These are phyloP conservation scores for Sycophila texana DNA, from an alignment of 2,888 invertebrate genomes.

Conservation along the genomic window DNA sequence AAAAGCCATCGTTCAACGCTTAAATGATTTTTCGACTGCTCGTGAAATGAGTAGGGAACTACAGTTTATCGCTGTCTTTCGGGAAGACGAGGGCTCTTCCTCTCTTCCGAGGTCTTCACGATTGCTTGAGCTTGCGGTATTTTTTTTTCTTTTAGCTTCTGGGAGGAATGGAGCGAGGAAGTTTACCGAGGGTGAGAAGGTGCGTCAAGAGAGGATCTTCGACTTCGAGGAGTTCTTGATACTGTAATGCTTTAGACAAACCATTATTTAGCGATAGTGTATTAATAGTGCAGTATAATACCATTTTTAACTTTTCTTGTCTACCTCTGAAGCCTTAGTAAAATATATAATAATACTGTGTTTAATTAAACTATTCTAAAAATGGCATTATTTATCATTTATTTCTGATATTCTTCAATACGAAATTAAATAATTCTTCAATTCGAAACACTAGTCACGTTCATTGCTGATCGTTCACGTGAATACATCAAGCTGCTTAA, in stretches of 20 bases:
- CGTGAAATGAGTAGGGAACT: slow-evolving; percentile 33
- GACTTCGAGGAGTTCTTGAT: not conserved
- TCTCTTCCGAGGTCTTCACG: slow-evolving; percentile 25
- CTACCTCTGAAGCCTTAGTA: no score
- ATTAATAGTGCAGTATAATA: no score
- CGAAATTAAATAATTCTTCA: no score
- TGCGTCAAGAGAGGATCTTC: not conserved
- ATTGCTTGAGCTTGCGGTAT: slow-evolving; percentile 47
- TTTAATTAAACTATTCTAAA: no score
- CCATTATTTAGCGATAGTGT: not conserved
- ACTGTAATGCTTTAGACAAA: slow-evolving; percentile 24
- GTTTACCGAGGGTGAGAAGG: slow-evolving; percentile 3
- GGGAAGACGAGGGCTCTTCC: not conserved
- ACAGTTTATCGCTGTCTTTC: slow-evolving; percentile 9
- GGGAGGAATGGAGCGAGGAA: slow-evolving; percentile 12
- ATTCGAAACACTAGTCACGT: no score
- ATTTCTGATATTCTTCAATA: no score
- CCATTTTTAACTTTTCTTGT: no score
- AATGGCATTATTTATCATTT: no score
- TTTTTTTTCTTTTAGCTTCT: slow-evolving; percentile 16
- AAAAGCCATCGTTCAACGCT: slow-evolving; percentile 59
- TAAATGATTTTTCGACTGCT: slow-evolving; percentile 56
- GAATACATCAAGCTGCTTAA: not conserved
- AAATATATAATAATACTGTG: no score
- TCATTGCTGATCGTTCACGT: no score